Evolutionary conservation across 2,113 vertebrate genomes (phyloP), one percentile per base, ranked within the genome.

Genomic region (Oxyura jamaicensis): DNA sequence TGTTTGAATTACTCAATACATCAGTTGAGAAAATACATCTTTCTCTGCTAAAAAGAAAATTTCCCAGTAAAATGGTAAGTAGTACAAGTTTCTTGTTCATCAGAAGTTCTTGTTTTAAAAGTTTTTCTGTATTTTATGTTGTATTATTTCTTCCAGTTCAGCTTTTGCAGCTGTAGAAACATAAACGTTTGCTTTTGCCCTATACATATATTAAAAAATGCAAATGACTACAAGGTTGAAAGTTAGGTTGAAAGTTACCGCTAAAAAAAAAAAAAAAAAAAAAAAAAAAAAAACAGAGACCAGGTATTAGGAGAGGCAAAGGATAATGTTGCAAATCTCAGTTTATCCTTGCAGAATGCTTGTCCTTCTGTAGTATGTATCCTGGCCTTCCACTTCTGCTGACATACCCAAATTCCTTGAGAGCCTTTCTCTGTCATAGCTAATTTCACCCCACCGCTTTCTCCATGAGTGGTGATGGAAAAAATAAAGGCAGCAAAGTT

Each of bases 271-370:
- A 53, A 53, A 39, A 39, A 28, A 19, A 91, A 46, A 39, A 58
- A 68, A 76, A 6, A 31, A 55, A 53, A 53, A 53, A 59, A 16
- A 60, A 33, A 2, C 8, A 12, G 58, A 85, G 41, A 69, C 13
- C 8, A 69, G 25, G 36, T 87, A 73, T 80, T 83, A 88, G 55
- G 62, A 83, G 81, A 88, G 87, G 67, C 74, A 66, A 55, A 94
- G 31, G 12, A 39, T 88, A 93, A 83, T 53, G 31, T 90, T 86
- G 63, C 65, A 92, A 77, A 86, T 93, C 76, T 83, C 71, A 80
- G 44, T 82, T 91, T 91, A 93, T 94, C 71, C 63, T 95, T 91
- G 59, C 55, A 92, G 91, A 91, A 90, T 55, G 69, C 33, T 18
- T 26, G 67, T 69, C 46, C 36, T 81, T 48, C 53, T 91, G 14